Conservation (phyloP, 2,113 vertebrate genomes). For the Thunnus maccoyii region DNA sequence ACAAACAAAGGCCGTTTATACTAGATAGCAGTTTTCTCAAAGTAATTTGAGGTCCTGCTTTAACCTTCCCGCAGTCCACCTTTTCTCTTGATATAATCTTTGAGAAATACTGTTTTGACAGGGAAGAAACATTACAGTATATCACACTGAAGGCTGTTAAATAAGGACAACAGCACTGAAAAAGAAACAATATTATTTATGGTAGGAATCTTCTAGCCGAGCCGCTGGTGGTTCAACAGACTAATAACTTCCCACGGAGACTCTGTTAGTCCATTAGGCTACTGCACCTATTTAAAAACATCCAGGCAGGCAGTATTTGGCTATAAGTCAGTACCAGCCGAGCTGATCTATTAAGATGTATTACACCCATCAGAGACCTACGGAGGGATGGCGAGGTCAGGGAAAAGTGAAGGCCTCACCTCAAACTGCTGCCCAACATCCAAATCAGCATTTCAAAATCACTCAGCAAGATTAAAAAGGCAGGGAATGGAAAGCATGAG, state of each 20-base stretch:
- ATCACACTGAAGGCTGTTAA: constrained; percentile 69
- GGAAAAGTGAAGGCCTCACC: constrained; percentile 67
- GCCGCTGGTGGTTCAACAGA: constrained; percentile 44
- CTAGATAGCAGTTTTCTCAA: constrained; percentile 40
- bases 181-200: constrained; percentile 66
- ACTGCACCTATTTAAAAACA: constrained; percentile 67
- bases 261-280: constrained; percentile 68
- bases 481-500: constrained; percentile 45
- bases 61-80: constrained; percentile 48
- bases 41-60: constrained; percentile 47
- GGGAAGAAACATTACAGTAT: constrained; percentile 60
- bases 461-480: constrained; percentile 87
- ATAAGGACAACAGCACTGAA: constrained; percentile 44
- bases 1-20: constrained; percentile 50
- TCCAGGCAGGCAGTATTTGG: constrained; percentile 65
- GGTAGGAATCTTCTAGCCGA: constrained; percentile 27
- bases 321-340: constrained; percentile 75
- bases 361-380: constrained; percentile 70
- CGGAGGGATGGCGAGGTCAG: constrained; percentile 63
- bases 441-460: constrained; percentile 81
- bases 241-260: constrained; percentile 68
- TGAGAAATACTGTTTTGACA: constrained; percentile 71
- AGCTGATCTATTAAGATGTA: constrained; percentile 82
- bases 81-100: constrained; percentile 71
- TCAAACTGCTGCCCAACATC: constrained; percentile 72